These are phyloP conservation scores for Copsychus sechellarum DNA, from an alignment of 2,113 vertebrate genomes.

Conservation along the genomic window DNA sequence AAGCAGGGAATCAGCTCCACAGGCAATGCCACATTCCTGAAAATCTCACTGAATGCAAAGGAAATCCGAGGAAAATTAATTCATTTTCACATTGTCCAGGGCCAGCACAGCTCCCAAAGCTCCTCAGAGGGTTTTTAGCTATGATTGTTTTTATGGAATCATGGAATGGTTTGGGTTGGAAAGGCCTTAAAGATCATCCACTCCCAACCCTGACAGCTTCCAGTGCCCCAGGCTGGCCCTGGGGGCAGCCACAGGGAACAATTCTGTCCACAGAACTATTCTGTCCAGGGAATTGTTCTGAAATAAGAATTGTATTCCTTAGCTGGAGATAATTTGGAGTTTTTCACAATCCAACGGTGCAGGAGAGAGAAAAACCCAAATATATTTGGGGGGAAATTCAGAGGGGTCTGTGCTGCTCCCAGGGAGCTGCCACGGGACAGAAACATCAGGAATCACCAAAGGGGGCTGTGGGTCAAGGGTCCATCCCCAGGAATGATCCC, in stretches of 20 bases:
- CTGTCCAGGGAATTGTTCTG: too few species aligned
- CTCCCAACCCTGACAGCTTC: neutral
- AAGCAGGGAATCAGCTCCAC: neutral
- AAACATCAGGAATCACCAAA: fast-evolving
- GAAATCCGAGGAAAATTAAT: neutral
- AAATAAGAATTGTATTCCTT: neutral
- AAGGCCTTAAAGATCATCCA: neutral
- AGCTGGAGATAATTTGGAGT: neutral
- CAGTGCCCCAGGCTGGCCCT: fast-evolving
- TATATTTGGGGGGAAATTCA: neutral
- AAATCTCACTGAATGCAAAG: neutral
- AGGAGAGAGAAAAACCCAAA: neutral
- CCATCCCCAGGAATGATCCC: neutral
- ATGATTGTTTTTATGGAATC: neutral
- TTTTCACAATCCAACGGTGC: neutral
- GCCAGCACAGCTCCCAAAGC: neutral
- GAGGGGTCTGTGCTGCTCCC: fast-evolving
- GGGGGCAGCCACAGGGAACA: neutral
- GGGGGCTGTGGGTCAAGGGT: neutral
- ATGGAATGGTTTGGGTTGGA: neutral
- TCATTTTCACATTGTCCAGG: neutral
- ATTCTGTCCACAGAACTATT: too few species aligned
- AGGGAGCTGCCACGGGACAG: neutral
- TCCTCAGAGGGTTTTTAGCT: neutral
- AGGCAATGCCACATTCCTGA: neutral